Evolutionary conservation across 2,113 vertebrate genomes (phyloP).

Genomic region (Ginglymostoma cirratum): DNA sequence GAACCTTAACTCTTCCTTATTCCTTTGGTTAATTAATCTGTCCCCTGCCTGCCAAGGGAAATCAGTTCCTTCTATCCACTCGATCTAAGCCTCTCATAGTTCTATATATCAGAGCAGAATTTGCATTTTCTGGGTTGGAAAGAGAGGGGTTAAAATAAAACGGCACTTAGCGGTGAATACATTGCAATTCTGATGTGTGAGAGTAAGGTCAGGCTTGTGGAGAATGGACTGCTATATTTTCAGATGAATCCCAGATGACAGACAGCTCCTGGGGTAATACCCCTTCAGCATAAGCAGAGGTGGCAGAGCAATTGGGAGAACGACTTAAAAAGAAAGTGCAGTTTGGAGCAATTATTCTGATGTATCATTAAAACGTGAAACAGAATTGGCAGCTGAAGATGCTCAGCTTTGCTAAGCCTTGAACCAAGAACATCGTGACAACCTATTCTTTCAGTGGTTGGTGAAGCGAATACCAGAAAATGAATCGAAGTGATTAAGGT

Average conservation of each 20-base stretch:
- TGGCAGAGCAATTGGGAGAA: background rate
- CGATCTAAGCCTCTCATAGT: background rate
- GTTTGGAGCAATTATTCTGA: background rate
- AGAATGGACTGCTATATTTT: background rate
- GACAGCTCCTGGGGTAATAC: background rate
- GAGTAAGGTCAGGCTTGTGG: background rate
- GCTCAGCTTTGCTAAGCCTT: background rate
- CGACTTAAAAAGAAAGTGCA: background rate
- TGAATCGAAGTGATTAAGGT: background rate
- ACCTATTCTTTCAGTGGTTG: background rate
- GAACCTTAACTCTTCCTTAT: background rate
- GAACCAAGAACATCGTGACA: background rate
- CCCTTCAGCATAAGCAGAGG: background rate
- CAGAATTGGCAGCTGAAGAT: background rate
- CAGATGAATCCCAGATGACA: background rate
- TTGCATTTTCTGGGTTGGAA: background rate
- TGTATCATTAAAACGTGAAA: background rate
- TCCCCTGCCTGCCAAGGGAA: background rate
- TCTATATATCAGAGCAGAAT: background rate
- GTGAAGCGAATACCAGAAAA: background rate
- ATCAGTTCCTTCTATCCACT: background rate
- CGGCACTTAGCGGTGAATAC: background rate
- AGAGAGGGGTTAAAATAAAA: background rate
- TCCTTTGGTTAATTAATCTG: background rate
- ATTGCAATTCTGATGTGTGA: background rate